Percentiles rank a stretch among this genome's conserved stretches.
Conservation (phyloP, 2,113 vertebrate genomes). For the Neofelis nebulosa region DNA sequence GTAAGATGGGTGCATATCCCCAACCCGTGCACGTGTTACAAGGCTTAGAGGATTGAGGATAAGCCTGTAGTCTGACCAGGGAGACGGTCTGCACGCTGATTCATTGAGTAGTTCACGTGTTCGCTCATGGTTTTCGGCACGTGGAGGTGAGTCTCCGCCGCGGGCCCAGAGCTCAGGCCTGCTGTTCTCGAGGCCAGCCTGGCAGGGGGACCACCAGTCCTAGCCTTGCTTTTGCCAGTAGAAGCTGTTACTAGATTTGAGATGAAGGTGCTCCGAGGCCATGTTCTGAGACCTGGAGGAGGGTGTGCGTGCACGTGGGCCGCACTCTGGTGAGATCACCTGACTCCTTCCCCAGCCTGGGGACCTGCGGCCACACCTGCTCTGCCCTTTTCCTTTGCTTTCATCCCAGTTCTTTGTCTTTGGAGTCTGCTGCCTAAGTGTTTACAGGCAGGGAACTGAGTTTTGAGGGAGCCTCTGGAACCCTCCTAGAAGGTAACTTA, state of each 20-base stretch:
- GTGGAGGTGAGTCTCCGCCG: neutral
- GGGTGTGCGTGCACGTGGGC: rapidly evolving
- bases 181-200: neutral
- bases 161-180: too few relatives aligned
- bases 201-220: neutral
- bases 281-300: neutral
- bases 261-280: too few relatives aligned
- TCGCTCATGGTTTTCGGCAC: neutral
- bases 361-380: neutral
- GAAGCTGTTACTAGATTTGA: neutral
- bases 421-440: rapidly evolving
- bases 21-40: rapidly evolving
- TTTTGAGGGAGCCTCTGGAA: neutral
- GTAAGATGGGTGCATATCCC: neutral
- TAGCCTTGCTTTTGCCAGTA: neutral
- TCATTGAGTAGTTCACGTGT: neutral
- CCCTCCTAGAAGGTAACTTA: neutral
- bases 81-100: too few relatives aligned
- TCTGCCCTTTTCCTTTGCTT: neutral
- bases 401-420: rapidly evolving
- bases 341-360: neutral
- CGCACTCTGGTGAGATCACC: neutral
- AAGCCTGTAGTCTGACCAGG: neutral
- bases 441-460: neutral
- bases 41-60: neutral